These are phyloP conservation scores for Chirona hameri DNA, from an alignment of 2,888 invertebrate genomes.

Conservation along the genomic window DNA sequence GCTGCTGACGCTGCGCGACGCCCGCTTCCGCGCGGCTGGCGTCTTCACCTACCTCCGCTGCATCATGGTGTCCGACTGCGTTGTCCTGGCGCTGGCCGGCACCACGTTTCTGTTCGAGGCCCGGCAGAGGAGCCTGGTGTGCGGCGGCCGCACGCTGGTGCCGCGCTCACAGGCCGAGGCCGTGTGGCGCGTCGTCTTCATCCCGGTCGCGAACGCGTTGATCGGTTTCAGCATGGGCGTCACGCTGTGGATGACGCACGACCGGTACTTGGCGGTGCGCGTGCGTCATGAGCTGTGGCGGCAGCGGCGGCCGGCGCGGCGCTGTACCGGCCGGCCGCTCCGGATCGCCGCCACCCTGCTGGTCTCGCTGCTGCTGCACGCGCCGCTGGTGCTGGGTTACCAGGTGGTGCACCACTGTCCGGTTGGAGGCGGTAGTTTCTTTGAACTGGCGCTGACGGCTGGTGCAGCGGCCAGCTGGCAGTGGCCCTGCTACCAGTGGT, in stretches of 20 bases:
- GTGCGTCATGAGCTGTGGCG: not conserved
- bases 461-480: not conserved
- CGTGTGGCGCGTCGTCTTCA: not conserved
- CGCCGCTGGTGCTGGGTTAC: not conserved
- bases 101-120: not conserved
- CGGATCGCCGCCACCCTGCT: not conserved
- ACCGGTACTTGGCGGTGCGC: not conserved
- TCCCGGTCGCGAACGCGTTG: not conserved
- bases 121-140: not conserved
- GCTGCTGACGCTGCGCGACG: conserved; percentile 2
- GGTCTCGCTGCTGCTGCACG: not conserved
- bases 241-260: conserved; percentile 12
- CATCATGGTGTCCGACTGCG: not conserved
- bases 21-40: not conserved
- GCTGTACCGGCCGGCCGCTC: not conserved
- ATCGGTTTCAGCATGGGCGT: not conserved
- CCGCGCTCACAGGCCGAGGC: not conserved
- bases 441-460: not conserved
- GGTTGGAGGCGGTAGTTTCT: not conserved
- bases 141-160: not conserved
- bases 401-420: not conserved
- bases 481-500: not conserved
- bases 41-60: conserved; percentile 1
- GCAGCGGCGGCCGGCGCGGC: not conserved
- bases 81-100: not conserved